Percentiles rank a stretch among this genome's conserved stretches.
phyloP scores from a whole-genome alignment of 2,113 vertebrate species.

The Damaliscus lunatus region DNA sequence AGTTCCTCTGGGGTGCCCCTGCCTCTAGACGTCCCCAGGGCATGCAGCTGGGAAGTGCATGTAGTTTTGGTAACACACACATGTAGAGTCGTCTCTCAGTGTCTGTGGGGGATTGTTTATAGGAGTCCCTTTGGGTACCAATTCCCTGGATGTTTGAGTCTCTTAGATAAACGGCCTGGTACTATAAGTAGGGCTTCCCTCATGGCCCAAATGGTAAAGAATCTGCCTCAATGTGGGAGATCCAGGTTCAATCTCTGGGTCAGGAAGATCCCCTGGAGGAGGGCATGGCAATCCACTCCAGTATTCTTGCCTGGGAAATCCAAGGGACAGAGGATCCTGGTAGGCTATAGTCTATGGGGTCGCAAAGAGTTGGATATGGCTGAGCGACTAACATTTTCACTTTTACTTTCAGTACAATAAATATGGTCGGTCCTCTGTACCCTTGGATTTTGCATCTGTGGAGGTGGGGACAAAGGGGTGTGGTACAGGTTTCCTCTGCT shows the following conservation, averaged over 20 bases:
- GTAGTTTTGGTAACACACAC: not conserved
- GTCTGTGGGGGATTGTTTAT: not conserved
- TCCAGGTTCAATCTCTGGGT: not conserved
- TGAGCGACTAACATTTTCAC: not conserved
- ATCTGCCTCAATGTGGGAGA: not conserved
- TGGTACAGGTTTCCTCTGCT: not conserved
- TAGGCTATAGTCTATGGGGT: not conserved
- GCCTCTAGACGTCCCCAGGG: not conserved
- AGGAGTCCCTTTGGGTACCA: not conserved
- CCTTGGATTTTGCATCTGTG: not conserved
- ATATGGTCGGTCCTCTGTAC: not conserved
- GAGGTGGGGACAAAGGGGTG: not conserved
- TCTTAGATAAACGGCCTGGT: not conserved
- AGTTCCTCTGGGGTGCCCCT: not conserved
- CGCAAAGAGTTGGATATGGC: not conserved
- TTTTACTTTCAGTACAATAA: not conserved
- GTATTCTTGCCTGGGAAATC: not conserved
- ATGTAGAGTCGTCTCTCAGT: rapidly evolving
- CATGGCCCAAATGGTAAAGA: not conserved
- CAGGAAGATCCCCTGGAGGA: not conserved
- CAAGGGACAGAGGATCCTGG: not conserved
- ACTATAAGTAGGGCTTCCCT: not conserved
- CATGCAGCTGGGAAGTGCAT: not conserved
- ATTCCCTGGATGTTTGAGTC: not conserved
- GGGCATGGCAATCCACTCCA: not conserved